Evolutionary conservation across 35 echinoderm and acorn worm genomes (phyloP), one percentile per base, ranked within the genome.

Genomic region (Amphiura filiformis): DNA sequence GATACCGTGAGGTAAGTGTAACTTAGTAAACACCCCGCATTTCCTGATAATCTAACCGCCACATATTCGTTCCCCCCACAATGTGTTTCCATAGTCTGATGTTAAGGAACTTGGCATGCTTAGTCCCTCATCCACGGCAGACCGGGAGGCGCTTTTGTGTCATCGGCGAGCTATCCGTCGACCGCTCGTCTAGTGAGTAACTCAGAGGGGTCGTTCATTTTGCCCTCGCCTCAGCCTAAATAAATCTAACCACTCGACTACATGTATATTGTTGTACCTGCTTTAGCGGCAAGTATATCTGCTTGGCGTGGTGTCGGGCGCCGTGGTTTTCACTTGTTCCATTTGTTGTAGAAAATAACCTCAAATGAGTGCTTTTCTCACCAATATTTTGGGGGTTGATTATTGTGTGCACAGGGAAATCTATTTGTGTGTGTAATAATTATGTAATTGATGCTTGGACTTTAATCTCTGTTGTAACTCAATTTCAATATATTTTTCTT

Each of bases 111-210:
- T 77, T 88, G 78, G 88, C 84, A 87, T 87, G 77, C 93, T 65
- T 92, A 91, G 93, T 80, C 86, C 86, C 85, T 76, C 88, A 38
- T 38, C 32, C 75, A 82, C 77, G 35, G 75, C 76, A 79, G 93
- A 91, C 28, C 86, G 78, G 77, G 39, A 92, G 79, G 44, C 78
- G 65, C 34, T 81, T 88, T 79, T 70, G 82, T 95, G 57, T 81
- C 86, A 84, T 85, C 93, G 37, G 83, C 89, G 31, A 37, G 89
- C 86, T 86, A 92, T 56, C 80, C 90, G 32, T 95, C 93, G 35
- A 89, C 85, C 5, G 93, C 61, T 70, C 89, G 75, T 95, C 93
- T 81, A 95, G 93, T 95, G 93, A 95, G 93, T 95, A 95, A 90
- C 33, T 37, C 42, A 84, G 82, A 61, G 56, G 79, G 83, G 83